Base-by-base conservation (phyloP, 2,797 vertebrate species). In the Leptoclinus maculatus region DNA sequence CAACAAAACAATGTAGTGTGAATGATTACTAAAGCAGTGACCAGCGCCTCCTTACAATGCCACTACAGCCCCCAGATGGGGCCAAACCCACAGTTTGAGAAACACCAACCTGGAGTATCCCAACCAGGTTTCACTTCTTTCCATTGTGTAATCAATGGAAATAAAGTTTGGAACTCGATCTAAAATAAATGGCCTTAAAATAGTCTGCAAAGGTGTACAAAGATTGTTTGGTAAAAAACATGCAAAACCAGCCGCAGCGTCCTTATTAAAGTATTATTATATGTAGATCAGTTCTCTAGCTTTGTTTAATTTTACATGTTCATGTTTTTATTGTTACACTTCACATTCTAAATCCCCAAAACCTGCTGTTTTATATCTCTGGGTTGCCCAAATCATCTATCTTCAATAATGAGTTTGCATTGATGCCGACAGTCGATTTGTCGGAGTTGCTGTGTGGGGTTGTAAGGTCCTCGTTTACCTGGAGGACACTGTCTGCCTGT, bases 381-480 rank as follows among this genome's bases (percentile, higher is more conserved):
- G 36, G 38, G 57, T 38, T 17, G 5, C 23, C 54, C 45, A 11
- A 51, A 51, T 53, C 77, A 76, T 84, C 68, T 14, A 1, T 86
- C 88, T 66, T 59, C 56, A 27, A 7, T 85, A 88, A 86, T 79
- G 79, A 87, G 74, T 83, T 79, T 77, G 51, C 60, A 65, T 57
- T 63, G 60, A 76, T 19, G 49, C 23, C 11, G 54, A 67, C 78
- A 45, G 71, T 69, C 29, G 27, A 80, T 90, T 78, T 45, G 76
- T 85, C 82, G 71, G 79, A 56, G 79, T 71, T 47, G 54, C 71
- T 67, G 77, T 13, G 65, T 32, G 47, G 32, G 78, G 76, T 83
- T 60, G 39, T 4, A 10, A 75, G 67, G 72, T 83, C 60, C 60
- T 79, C 53, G 1, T 76, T 83, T 64, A 80, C 79, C 71, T 66